These are phyloP conservation scores for Hippoglossus stenolepis DNA, from an alignment of 2,113 vertebrate genomes.

Conservation along the genomic window DNA sequence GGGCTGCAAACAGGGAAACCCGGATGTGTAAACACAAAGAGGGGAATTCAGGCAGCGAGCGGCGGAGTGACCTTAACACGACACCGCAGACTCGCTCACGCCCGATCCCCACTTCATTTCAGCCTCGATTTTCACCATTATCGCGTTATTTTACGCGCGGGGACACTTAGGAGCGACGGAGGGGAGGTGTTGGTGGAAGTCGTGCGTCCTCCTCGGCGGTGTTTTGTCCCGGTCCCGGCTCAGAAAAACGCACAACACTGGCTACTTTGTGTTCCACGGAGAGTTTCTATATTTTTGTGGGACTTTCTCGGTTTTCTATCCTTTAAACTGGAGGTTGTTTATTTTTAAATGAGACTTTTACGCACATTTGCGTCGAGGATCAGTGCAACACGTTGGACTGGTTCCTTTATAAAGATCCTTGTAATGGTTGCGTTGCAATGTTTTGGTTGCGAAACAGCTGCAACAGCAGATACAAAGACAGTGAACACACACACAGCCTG, in stretches of 20 bases:
- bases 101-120: conserved; percentile 35
- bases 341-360: too few relatives aligned
- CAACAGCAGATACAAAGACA: background rate
- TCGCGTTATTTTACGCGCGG: background rate
- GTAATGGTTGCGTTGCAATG: background rate
- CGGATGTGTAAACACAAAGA: conserved; percentile 95
- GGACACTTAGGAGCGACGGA: background rate
- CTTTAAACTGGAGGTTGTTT: too few relatives aligned
- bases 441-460: background rate
- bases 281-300: too few relatives aligned
- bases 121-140: background rate
- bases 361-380: too few relatives aligned
- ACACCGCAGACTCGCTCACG: conserved; percentile 40
- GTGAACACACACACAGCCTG: background rate
- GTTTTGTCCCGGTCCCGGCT: background rate
- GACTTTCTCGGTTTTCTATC: too few relatives aligned
- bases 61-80: conserved; percentile 72
- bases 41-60: conserved; percentile 79
- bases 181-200: background rate
- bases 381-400: background rate
- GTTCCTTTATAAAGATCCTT: background rate
- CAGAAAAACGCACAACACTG: background rate
- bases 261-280: background rate
- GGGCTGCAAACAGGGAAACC: conserved; percentile 87
- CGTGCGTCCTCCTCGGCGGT: background rate